phyloP scores from a whole-genome alignment of 2,888 invertebrate genomes.

The Cerceris ruficornis region DNA sequence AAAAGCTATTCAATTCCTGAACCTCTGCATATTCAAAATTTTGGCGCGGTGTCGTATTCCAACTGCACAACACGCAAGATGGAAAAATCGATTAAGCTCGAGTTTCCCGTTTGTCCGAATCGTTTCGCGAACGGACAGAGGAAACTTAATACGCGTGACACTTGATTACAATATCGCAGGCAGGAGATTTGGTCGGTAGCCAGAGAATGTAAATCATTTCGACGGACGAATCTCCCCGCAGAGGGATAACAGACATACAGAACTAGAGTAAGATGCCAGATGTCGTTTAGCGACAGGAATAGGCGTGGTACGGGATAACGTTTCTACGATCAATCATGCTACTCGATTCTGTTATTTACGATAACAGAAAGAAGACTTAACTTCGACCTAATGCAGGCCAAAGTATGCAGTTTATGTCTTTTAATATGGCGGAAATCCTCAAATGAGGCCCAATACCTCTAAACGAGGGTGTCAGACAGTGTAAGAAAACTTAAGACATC shows the following conservation, averaged over 20 bases:
- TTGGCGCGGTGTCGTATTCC: not conserved
- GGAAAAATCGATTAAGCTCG: not conserved
- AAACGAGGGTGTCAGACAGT: no score
- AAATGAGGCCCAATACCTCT: no score
- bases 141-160: constrained; percentile 29
- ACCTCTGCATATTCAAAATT: no score
- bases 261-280: constrained; percentile 47
- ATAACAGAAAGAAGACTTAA: constrained; percentile 15
- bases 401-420: no score
- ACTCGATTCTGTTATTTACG: constrained; percentile 16
- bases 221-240: constrained; percentile 13
- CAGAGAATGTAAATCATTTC: constrained; percentile 36
- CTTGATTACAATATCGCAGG: constrained; percentile 8
- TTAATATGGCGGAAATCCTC: no score
- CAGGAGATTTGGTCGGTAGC: constrained; percentile 34
- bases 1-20: no score
- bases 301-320: constrained; percentile 43
- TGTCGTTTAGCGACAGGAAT: constrained; percentile 43
- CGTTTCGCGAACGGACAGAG: not conserved
- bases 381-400: no score
- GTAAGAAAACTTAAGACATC: no score
- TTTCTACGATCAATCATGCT: constrained; percentile 47
- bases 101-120: not conserved
- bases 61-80: not conserved
- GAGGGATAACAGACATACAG: constrained; percentile 37